Conservation (phyloP, 2,797 vertebrate genomes). For the Falco rusticolus region DNA sequence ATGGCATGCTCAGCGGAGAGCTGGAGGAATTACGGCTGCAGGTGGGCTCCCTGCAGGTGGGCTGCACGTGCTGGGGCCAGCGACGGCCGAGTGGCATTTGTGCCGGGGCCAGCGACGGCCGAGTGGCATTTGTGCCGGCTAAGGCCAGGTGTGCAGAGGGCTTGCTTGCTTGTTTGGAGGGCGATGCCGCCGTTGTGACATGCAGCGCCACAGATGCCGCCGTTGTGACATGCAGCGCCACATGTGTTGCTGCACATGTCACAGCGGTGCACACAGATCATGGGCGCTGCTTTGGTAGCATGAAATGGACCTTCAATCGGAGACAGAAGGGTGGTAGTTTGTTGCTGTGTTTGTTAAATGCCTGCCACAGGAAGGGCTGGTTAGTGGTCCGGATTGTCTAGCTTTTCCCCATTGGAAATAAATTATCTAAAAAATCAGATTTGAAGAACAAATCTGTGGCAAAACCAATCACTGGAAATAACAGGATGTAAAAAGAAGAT, state of each 20-base stretch:
- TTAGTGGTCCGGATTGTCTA: not conserved
- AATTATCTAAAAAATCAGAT: not conserved
- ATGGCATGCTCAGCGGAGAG: not conserved
- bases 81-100: accelerated
- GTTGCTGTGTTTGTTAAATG: not conserved
- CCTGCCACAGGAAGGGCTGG: not conserved
- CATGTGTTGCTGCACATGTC: accelerated
- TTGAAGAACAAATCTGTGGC: not conserved
- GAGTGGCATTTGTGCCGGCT: not conserved
- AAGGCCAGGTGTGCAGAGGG: not conserved
- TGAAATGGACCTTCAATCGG: not conserved
- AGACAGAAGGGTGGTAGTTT: not conserved
- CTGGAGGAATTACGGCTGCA: not conserved
- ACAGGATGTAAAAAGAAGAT: not conserved
- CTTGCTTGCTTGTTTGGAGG: not conserved
- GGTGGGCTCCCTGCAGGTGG: not conserved
- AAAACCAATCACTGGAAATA: not conserved
- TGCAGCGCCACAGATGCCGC: accelerated
- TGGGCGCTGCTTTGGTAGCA: not conserved
- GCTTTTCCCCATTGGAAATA: not conserved
- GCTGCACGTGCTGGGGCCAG: accelerated
- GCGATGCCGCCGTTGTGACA: accelerated
- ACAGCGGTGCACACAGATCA: accelerated
- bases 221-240: accelerated
- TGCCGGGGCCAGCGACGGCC: too few species aligned